Base-by-base conservation (phyloP, 1,140 invertebrate species). In the Rhyzopertha dominica region DNA sequence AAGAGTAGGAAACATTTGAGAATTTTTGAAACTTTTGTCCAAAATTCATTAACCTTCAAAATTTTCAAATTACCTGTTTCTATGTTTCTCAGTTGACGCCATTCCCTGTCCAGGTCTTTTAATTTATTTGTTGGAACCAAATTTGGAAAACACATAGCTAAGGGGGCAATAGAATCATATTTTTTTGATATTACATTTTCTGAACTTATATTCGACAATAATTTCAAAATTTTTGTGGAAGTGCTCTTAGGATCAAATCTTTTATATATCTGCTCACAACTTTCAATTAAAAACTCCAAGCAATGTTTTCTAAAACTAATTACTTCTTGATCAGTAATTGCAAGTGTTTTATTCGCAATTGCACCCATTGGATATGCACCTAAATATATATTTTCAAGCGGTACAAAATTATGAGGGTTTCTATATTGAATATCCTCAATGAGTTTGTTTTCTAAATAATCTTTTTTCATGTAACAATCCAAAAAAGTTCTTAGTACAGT, bases 21-120 rank as follows among this genome's bases (percentile, higher is more conserved):
- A 5, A 29, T 40, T 26, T 40, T 14, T 40, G 7, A 12, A 31
- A 40, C 24, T n/a, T 26, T 29, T 30, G 5, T 4, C 38, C 38
- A 40, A 40, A 40, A 40, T 10, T 31, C 30, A 5, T 5, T 5
- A 5, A 31, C n/a, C 5, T 31, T 31, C 5, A 31, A n/a, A 31
- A 14, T 17, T 5, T 12, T 17, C 13, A 31, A 31, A 31, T 31
- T 17, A 5, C 5, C 5, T 17, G 17, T 14, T 8, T 31, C 30
- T 7, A n/a, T 31, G n/a, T 31, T 31, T 31, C 30, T 31, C 30
- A 31, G 30, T 8, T 5, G 5, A n/a, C 30, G 30, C 30, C 30
- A 31, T n/a, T 31, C 30, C 17, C n/a, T 5, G n/a, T 31, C 30
- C 5, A 31, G 30, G 30, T 17, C 5, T 8, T 31, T 31, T n/a